Evolutionary conservation across 2,888 invertebrate species (phyloP), one percentile per base, ranked within the genome.

Genomic region (Drosophila sordidapex): DNA sequence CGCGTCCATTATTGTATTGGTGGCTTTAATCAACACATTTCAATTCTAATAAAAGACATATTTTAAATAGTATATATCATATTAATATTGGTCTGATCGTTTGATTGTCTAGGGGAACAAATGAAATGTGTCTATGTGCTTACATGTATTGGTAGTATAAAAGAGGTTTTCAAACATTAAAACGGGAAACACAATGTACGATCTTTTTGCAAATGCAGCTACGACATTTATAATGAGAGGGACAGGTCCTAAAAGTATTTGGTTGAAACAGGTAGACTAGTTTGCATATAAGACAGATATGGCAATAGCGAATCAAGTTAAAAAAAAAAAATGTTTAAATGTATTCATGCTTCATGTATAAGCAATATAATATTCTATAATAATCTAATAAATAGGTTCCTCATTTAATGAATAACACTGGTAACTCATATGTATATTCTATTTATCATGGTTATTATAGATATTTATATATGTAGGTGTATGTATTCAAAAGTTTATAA

Each of bases 401-500:
- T 27, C 38, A n/a, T 35, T 27, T 53, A 21, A 33, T 53, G 33
- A 21, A 59, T 43, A 15, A 6, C 7, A 36, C 29, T 31, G 35
- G 15, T 60, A 36, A 36, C 40, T 43, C 43, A 43, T 40, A 53
- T 62, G 40, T 53, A 64, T 31, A 36, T 48, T 36, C 33, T 43
- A 29, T 49, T 51, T 36, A 25, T 57, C 6, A 13, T 13, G 35
- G 27, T 21, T 51, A 35, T 13, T 35, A 13, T 40, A 33, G 18
- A 48, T 48, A n/a, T n/a, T n/a, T 33, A 49, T 51, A 49, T 40
- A 36, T 21, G 13, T 40, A 27, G 48, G 13, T 25, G 36, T 56
- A 43, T 56, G 18, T 61, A 10, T 46, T 52, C 11, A 60, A 53
- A 67, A 46, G 18, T 62, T 49, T 52, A 29, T 67, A 60, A 68